Percentiles rank a stretch among this genome's conserved stretches.
These are phyloP conservation scores for Xestia sexstrigata DNA, from an alignment of 2,888 invertebrate genomes.

Conservation along the genomic window DNA sequence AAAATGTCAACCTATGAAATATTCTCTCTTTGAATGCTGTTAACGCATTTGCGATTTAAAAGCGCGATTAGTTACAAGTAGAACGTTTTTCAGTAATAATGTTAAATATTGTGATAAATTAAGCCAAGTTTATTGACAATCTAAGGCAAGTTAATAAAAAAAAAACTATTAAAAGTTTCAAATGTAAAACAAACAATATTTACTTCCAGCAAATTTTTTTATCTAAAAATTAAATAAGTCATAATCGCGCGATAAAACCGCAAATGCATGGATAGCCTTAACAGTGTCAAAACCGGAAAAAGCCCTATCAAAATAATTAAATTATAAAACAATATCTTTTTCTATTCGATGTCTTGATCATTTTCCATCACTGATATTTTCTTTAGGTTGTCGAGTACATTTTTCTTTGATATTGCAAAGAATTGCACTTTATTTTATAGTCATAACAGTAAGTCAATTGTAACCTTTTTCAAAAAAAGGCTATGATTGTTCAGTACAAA, in stretches of 20 bases:
- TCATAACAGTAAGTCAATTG: neutral
- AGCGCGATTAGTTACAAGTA: conserved; percentile 14
- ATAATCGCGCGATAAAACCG: conserved; percentile 29
- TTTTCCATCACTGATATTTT: conserved; percentile 41
- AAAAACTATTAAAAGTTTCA: neutral
- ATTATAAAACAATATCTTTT: conserved; percentile 26
- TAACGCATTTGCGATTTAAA: conserved; percentile 46
- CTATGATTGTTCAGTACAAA: neutral
- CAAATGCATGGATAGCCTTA: conserved; percentile 42
- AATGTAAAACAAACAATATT: neutral
- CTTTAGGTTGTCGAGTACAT: conserved; percentile 36
- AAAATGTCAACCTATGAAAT: conserved; percentile 32
- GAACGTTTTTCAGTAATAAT: neutral
- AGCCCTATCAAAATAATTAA: conserved; percentile 29
- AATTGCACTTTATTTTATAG: conserved; percentile 9
- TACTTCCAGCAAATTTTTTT: no score
- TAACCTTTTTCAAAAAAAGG: conserved; percentile 24
- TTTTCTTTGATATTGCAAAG: conserved; percentile 45
- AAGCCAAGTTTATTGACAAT: neutral
- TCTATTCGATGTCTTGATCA: conserved; percentile 54
- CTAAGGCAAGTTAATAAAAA: neutral
- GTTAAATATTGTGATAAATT: conserved; percentile 16
- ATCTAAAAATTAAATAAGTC: conserved; percentile 20
- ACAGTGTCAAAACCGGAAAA: conserved; percentile 42
- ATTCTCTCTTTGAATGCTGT: conserved; percentile 10